Evolutionary conservation across 2,888 invertebrate genomes (phyloP).

Genomic region (Caenorhabditis sp.): DNA sequence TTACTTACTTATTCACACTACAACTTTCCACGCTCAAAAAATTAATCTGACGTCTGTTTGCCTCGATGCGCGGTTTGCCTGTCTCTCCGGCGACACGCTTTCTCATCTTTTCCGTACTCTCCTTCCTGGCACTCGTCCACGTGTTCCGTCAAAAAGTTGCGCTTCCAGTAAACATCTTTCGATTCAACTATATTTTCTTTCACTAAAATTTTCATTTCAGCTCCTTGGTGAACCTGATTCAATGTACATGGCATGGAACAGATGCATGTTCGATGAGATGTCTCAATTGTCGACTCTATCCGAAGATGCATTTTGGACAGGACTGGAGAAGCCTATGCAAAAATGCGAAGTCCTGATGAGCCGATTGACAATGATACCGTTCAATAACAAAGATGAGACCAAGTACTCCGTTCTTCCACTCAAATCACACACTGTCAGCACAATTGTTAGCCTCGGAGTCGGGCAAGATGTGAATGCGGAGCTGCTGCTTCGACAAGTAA

Average conservation of each 20-base stretch:
- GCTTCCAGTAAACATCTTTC: too few relatives aligned
- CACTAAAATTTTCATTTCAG: conserved; percentile 17
- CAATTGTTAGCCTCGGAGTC: conserved; percentile 39
- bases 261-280: conserved; percentile 28
- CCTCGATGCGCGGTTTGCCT: too few relatives aligned
- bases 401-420: conserved; percentile 52
- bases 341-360: conserved; percentile 19
- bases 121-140: not conserved
- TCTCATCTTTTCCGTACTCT: not conserved
- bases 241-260: conserved; percentile 18
- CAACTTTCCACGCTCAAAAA: conserved; percentile 17
- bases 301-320: conserved; percentile 21
- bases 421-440: conserved; percentile 18
- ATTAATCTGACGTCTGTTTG: too few relatives aligned
- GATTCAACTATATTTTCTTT: conserved; percentile 1
- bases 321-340: conserved; percentile 19
- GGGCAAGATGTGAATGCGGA: conserved; percentile 49
- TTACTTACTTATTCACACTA: too few relatives aligned
- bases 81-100: conserved; percentile 12
- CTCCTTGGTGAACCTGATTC: not conserved
- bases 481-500: conserved; percentile 19
- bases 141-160: conserved; percentile 5
- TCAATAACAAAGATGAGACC: conserved; percentile 53
- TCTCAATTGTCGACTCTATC: not conserved
- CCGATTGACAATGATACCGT: conserved; percentile 33